Base-by-base conservation (phyloP, 1,140 invertebrate species). In the Drosophila athabasca region DNA sequence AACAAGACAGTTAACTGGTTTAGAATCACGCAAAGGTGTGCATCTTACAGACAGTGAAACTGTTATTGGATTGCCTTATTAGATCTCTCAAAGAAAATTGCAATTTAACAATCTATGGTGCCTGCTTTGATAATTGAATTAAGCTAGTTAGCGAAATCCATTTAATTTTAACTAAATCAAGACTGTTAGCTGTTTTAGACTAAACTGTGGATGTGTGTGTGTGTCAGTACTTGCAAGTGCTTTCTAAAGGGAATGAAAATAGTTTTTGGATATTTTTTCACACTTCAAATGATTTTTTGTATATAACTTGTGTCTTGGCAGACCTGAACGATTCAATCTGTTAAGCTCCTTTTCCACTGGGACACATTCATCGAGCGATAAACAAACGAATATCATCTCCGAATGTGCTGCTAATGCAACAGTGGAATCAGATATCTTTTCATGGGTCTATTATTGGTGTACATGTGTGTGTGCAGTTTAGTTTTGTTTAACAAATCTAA, bases 401-500 rank as follows among this genome's bases (percentile, higher is more conserved):
- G 0, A 39, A 11, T 35, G 31, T 35, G 9, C 9, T 35, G 9
- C 31, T 35, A 8, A 11, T 35, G 9, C 24, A 15, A n/a, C 11
- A 31, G 55, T 31, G 45, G 2, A 11, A 11, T 39, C 13, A 19
- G 24, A 45, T 48, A 17, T 57, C 13, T 41, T 9, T 43, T 29
- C 45, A n/a, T 62, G 44, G 44, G 24, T 71, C 57, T 57, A 39
- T 39, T 48, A 13, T 11, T 41, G 5, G n/a, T 44, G 22, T 22
- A 19, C 6, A 7, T n/a, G n/a, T 48, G 26, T 61, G 29, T n/a
- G 62, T 71, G 74, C 48, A 41, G 29, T 51, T 85, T 59, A 70
- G 58, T 76, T 59, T 17, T 3, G 31, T 35, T 51, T 64, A 19
- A 73, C n/a, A n/a, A n/a, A n/a, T n/a, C 19, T 50, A n/a, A 43